phyloP scores from a whole-genome alignment of 2,113 vertebrate genomes.

The Aegotheles bennettii region DNA sequence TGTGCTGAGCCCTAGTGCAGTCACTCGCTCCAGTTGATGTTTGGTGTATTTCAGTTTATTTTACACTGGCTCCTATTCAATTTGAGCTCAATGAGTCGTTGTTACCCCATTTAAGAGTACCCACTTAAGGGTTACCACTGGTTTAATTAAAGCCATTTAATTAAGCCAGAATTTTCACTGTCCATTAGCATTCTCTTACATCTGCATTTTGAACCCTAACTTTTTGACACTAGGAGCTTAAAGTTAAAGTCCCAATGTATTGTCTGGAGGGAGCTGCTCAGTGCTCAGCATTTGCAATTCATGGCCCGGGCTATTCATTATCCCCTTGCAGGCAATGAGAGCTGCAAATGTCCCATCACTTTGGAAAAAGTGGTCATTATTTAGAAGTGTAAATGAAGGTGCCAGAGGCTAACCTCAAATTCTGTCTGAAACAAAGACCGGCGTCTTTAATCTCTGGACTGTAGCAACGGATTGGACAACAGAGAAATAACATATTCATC shows the following conservation, averaged over 20 bases:
- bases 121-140: neutral
- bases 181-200: neutral
- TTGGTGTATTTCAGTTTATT: neutral
- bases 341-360: neutral
- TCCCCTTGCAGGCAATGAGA: neutral
- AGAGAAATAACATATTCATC: neutral
- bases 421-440: neutral
- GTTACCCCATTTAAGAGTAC: neutral
- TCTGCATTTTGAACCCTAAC: neutral
- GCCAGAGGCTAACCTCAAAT: neutral
- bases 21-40: neutral
- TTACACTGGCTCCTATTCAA: neutral
- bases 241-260: neutral
- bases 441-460: neutral
- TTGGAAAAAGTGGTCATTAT: neutral
- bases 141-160: neutral
- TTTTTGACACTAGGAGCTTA: neutral
- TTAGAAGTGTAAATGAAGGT: slow-evolving; percentile 34
- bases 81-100: neutral
- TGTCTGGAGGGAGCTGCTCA: neutral
- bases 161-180: neutral
- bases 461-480: neutral
- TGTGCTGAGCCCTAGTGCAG: neutral
- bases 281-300: neutral
- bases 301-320: neutral